Percentiles rank a stretch among this genome's conserved stretches.
phyloP scores from a whole-genome alignment of 2,797 vertebrate species.

The Channallabes apus region DNA sequence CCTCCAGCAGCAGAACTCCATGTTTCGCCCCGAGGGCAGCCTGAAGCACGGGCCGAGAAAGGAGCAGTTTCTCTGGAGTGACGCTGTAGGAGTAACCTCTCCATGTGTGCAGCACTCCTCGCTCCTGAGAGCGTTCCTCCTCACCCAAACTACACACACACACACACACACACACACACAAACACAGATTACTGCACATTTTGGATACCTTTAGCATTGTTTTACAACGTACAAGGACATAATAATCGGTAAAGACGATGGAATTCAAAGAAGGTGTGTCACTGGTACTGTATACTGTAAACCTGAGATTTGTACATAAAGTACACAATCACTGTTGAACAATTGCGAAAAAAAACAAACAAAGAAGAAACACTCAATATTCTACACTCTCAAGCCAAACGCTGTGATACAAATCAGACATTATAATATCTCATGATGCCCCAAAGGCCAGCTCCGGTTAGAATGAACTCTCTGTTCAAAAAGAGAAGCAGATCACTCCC shows the following conservation, averaged over 20 bases:
- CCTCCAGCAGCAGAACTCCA: conserved; percentile 87
- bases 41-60: conserved; percentile 85
- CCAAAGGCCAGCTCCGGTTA: background rate
- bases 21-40: conserved; percentile 85
- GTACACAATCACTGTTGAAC: background rate
- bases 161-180: too few species aligned
- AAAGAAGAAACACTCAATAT: too few species aligned
- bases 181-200: background rate
- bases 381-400: background rate
- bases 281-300: background rate
- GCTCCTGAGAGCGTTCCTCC: conserved; percentile 79
- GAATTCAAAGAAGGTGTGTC: too few species aligned
- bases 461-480: background rate
- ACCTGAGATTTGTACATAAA: background rate
- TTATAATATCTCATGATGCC: conserved; percentile 3
- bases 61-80: conserved; percentile 82
- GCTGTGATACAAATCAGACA: background rate
- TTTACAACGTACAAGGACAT: too few species aligned
- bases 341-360: background rate
- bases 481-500: background rate
- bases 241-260: too few species aligned
- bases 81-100: conserved; percentile 83
- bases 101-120: conserved; percentile 88
- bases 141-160: conserved; percentile 70
- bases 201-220: too few species aligned